Conservation (phyloP, 2,888 invertebrate species). For the Catocala sponsa region DNA sequence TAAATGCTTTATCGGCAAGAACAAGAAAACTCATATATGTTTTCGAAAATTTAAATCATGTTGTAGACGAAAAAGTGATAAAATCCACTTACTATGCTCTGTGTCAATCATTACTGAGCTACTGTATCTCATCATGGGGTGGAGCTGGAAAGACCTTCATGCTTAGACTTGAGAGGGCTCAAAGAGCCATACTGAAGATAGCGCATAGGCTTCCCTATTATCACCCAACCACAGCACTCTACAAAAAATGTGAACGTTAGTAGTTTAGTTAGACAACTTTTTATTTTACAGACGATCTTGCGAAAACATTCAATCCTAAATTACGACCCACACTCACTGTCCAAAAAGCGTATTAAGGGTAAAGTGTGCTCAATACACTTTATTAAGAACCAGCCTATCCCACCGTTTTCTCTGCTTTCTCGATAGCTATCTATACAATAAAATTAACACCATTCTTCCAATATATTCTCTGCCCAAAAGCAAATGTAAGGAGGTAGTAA, state of each 20-base stretch:
- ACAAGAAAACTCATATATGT: not conserved
- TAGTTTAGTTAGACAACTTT: not conserved
- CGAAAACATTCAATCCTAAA: not conserved
- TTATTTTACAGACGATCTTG: not conserved
- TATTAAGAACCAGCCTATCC: not conserved
- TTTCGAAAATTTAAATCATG: not conserved
- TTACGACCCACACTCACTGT: not conserved
- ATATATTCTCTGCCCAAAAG: too few relatives aligned
- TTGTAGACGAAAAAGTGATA: not conserved
- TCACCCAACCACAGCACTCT: not conserved
- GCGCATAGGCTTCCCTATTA: not conserved
- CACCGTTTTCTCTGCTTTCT: not conserved
- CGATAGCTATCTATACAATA: not conserved
- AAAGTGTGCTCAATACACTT: too few relatives aligned
- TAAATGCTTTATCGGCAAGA: not conserved
- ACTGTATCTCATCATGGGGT: not conserved
- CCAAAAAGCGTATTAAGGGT: too few relatives aligned
- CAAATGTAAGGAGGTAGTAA: too few relatives aligned
- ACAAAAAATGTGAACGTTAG: not conserved
- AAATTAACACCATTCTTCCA: conserved; percentile 1
- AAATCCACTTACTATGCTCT: conserved; percentile 1
- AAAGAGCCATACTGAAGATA: conserved; percentile 4
- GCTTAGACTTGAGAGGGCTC: not conserved
- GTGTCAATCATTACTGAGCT: not conserved
- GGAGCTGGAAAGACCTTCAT: not conserved